phyloP scores from a whole-genome alignment of 2,113 vertebrate species.

The Cromileptes altivelis region DNA sequence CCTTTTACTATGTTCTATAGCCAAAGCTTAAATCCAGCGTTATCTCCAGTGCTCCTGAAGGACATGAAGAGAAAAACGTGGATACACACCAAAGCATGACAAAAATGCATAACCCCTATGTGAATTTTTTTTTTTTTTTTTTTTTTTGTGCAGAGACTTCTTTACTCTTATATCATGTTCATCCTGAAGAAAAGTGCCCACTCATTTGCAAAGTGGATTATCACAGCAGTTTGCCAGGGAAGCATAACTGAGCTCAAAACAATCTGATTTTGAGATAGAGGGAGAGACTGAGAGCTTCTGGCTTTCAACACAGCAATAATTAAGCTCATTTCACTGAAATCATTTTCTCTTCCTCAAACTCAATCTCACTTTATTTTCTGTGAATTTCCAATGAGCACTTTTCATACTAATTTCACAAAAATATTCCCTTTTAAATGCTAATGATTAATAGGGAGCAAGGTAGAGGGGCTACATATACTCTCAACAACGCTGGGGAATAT shows the following conservation, averaged over 20 bases:
- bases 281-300: not conserved
- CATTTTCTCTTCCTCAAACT: slow-evolving; percentile 21
- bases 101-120: slow-evolving; percentile 32
- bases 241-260: slow-evolving; percentile 14
- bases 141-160: slow-evolving; percentile 10
- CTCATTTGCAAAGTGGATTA: slow-evolving; percentile 47
- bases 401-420: slow-evolving; percentile 17
- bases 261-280: slow-evolving; percentile 3
- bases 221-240: slow-evolving; percentile 20
- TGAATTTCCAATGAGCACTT: slow-evolving; percentile 27
- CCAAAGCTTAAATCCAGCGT: slow-evolving; percentile 39
- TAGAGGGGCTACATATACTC: not conserved
- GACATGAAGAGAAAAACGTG: slow-evolving; percentile 20
- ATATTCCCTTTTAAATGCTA: slow-evolving; percentile 25
- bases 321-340: slow-evolving; percentile 38
- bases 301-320: slow-evolving; percentile 23
- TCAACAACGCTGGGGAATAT: slow-evolving; percentile 9
- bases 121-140: not conserved
- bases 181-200: slow-evolving; percentile 25
- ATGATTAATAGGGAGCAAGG: slow-evolving; percentile 25
- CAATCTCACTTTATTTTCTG: slow-evolving; percentile 8
- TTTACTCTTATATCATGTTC: slow-evolving; percentile 21
- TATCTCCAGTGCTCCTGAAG: slow-evolving; percentile 37
- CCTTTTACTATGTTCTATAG: slow-evolving; percentile 18
- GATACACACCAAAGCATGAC: slow-evolving; percentile 17